Evolutionary conservation across 1,140 invertebrate species (phyloP).

Genomic region (Batillaria attramentaria): DNA sequence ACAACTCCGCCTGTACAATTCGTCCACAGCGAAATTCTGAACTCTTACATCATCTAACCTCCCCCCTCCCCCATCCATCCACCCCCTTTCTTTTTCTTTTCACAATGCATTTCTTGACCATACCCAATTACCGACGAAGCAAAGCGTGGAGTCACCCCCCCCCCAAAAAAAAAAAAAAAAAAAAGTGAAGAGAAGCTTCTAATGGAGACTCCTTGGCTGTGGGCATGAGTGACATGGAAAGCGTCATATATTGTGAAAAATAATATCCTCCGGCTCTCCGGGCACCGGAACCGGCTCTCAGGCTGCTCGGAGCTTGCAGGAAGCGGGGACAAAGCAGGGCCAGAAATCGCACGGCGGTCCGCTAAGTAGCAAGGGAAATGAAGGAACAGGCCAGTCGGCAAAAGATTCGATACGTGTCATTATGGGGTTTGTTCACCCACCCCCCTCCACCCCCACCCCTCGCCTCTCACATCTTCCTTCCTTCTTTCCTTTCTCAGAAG

Average conservation of each 20-base stretch:
- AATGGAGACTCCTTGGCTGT: background rate
- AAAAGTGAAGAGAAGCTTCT: background rate
- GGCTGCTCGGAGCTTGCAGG: conserved; percentile 51
- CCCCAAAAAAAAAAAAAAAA: background rate
- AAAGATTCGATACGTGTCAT: conserved; percentile 57
- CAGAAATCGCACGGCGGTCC: conserved; percentile 43
- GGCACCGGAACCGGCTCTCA: conserved; percentile 46
- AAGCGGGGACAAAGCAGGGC: conserved; percentile 50
- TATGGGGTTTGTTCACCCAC: conserved; percentile 55
- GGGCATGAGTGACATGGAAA: conserved; percentile 26
- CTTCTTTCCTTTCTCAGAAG: background rate
- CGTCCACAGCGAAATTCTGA: too few species aligned
- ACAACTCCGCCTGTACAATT: too few species aligned
- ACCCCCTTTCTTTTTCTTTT: too few species aligned
- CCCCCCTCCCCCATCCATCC: too few species aligned
- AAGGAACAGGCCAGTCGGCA: conserved; percentile 54
- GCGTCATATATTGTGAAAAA: conserved; percentile 48
- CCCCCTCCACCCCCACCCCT: too few species aligned
- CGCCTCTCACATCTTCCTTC: background rate
- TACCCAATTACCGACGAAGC: too few species aligned
- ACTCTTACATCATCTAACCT: too few species aligned
- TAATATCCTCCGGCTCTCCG: conserved; percentile 51
- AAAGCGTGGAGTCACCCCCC: too few species aligned
- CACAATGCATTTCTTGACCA: too few species aligned
- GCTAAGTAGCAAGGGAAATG: conserved; percentile 58